Base-by-base conservation (phyloP, 2,113 vertebrate genomes). In the Sapajus apella region DNA sequence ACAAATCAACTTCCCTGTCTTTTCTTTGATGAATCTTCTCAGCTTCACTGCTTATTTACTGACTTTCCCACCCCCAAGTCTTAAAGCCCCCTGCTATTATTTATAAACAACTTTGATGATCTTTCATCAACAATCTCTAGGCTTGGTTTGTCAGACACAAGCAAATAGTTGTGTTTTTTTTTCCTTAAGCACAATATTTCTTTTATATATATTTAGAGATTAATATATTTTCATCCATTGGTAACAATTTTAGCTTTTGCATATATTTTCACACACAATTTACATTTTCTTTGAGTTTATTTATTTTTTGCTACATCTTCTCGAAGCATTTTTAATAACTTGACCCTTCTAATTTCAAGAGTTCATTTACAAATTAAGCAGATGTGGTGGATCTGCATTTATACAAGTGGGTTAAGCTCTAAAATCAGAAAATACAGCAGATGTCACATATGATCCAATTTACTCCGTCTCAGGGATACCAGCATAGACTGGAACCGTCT, bases 251-350 rank as follows among this genome's bases (percentile, higher is more conserved):
- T 79, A 94, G 47, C 32, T 30, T 91, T 82, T 90, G 47, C 55
- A 35, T 86, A 40, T 91, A 94, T 95, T 96, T 97, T 93, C 81
- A 87, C 27, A 50, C 56, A 95, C 43, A 93, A 91, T 58, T 97
- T 90, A 86, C 35, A 56, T 84, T 94, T 95, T 90, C 89, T 91
- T 97, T 70, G 55, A 68, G 35, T 32, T 73, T 37, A 52, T n/a
- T 79, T 89, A 40, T 85, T 85, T 93, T 94, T 93, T 52, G 94
- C 40, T 47, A 45, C 35, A 93, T 90, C 40, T 16, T 66, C 82
- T 81, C 45, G 37, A 95, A 87, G 50, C 70, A 58, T 87, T 96
- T 97, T 86, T 91, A 94, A 82, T 45, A 97, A 52, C 32, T 23
- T 90, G 47, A 94, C 66, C 52, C 45, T 80, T 76, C 81, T 95